Evolutionary conservation across 2,113 vertebrate species (phyloP).

Genomic region (Rostratula benghalensis): DNA sequence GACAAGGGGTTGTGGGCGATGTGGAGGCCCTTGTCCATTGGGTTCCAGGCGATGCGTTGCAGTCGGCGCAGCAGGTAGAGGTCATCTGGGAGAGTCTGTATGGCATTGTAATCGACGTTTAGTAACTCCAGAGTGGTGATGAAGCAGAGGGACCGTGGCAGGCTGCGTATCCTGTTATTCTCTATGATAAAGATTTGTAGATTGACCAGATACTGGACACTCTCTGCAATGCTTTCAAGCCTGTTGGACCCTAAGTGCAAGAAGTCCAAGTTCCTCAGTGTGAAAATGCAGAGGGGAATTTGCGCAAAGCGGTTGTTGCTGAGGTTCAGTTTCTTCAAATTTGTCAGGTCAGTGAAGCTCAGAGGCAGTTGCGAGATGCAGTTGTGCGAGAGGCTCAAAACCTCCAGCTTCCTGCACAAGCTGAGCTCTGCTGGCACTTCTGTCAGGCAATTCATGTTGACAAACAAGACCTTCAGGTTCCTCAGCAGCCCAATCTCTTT

Average conservation of each 20-base stretch:
- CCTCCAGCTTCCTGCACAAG: slow-evolving; percentile 84
- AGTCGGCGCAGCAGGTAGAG: slow-evolving; percentile 83
- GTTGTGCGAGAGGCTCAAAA: slow-evolving; percentile 93
- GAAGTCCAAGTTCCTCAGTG: slow-evolving; percentile 86
- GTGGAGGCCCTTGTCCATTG: slow-evolving; percentile 92
- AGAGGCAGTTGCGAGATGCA: slow-evolving; percentile 83
- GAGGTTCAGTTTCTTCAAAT: slow-evolving; percentile 89
- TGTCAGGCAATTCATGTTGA: slow-evolving; percentile 86
- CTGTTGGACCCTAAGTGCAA: slow-evolving; percentile 90
- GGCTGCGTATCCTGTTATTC: slow-evolving; percentile 83
- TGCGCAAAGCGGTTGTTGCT: slow-evolving; percentile 88
- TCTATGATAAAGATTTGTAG: slow-evolving; percentile 92
- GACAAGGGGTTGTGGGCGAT: slow-evolving; percentile 88
- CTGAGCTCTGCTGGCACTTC: slow-evolving; percentile 90
- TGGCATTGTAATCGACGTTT: slow-evolving; percentile 89
- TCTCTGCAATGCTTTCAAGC: slow-evolving; percentile 89
- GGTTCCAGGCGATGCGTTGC: slow-evolving; percentile 87
- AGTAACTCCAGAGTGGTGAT: slow-evolving; percentile 85
- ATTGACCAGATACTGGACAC: slow-evolving; percentile 85
- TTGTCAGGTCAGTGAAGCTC: slow-evolving; percentile 78
- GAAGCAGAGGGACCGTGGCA: slow-evolving; percentile 87
- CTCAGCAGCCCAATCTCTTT: slow-evolving; percentile 86
- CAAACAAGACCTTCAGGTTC: slow-evolving; percentile 88
- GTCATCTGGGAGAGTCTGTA: slow-evolving; percentile 87
- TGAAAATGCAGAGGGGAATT: slow-evolving; percentile 89